A percentile compares a stretch with the other conserved stretches of the same genome.
These are phyloP conservation scores for Corbicula japonica DNA, from an alignment of 2,888 invertebrate species.

Conservation along the genomic window DNA sequence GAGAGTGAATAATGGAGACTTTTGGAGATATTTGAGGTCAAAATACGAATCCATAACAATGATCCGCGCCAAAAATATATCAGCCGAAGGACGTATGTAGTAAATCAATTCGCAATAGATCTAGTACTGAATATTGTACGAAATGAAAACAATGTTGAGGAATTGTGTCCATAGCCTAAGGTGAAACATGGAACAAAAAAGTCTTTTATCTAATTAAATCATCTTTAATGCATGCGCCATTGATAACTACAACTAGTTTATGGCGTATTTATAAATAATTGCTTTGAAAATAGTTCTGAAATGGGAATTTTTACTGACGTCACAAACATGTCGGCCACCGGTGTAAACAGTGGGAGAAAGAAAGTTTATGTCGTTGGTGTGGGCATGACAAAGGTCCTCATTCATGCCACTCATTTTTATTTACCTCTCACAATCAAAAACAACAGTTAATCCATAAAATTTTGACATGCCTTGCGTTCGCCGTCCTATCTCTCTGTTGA, in stretches of 20 bases:
- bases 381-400: constrained; percentile 96
- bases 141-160: no score
- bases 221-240: no score
- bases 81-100: constrained; percentile 72
- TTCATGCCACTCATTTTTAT: no score
- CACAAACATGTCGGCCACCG: constrained; percentile 68
- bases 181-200: no score
- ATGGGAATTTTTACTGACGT: no score
- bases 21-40: constrained; percentile 45
- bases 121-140: constrained; percentile 17
- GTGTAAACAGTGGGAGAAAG: constrained; percentile 72
- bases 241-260: neutral
- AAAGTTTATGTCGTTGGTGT: constrained; percentile 96
- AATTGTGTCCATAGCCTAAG: no score
- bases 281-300: constrained; percentile 72
- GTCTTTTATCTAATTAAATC: no score
- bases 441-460: no score
- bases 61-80: constrained; percentile 83
- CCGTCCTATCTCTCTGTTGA: no score
- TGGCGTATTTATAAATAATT: constrained; percentile 23
- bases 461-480: no score
- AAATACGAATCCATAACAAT: constrained; percentile 76
- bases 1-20: constrained; percentile 21
- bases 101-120: constrained; percentile 29
- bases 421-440: no score